These are phyloP conservation scores for Pseudopleuronectes americanus DNA, from an alignment of 2,797 vertebrate species.

Conservation along the genomic window DNA sequence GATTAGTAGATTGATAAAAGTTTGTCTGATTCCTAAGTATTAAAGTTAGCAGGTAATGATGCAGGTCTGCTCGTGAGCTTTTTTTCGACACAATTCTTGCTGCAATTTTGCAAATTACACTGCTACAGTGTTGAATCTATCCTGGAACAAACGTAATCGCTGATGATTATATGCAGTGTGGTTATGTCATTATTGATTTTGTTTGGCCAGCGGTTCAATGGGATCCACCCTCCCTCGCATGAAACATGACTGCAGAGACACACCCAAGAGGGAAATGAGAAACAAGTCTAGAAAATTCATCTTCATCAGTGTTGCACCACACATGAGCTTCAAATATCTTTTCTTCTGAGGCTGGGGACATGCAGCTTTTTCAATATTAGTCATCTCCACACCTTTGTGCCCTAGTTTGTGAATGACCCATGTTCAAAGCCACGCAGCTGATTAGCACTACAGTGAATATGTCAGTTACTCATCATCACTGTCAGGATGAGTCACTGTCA, in stretches of 20 bases:
- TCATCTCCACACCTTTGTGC: constrained; percentile 18
- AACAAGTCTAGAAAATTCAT: no score
- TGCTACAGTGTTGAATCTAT: neutral
- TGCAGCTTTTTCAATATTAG: neutral
- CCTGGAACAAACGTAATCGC: neutral
- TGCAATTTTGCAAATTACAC: neutral
- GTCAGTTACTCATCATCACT: constrained; percentile 20
- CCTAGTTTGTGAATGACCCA: constrained; percentile 36
- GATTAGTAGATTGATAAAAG: no score
- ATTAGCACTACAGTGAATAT: constrained; percentile 25
- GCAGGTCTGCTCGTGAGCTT: no score
- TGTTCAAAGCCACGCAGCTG: constrained; percentile 19
- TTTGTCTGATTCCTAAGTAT: no score
- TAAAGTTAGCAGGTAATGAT: no score
- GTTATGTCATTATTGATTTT: constrained; percentile 21
- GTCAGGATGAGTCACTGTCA: constrained; percentile 27
- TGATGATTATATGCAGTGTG: neutral
- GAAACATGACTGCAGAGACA: constrained; percentile 18
- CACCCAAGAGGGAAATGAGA: neutral
- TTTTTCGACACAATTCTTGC: neutral
- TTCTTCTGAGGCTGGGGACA: neutral
- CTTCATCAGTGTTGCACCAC: no score
- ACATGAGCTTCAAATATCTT: no score
- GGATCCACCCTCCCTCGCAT: neutral
- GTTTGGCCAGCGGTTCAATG: neutral